Conservation (phyloP, 2,888 invertebrate genomes). For the Polydrusus tereticollis region DNA sequence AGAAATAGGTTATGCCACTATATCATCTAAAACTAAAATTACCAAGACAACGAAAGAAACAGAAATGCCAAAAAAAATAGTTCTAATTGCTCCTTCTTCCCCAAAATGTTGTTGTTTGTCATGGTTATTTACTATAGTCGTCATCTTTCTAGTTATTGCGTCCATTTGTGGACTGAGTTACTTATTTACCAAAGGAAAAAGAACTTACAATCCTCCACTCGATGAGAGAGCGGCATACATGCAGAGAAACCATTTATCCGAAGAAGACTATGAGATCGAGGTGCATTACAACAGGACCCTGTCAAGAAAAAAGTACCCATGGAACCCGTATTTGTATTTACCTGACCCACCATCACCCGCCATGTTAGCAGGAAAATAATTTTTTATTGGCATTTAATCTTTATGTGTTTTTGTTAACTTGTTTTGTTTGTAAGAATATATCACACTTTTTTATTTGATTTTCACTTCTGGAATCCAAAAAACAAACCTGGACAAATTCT, state of each 20-base stretch:
- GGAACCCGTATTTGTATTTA: slow-evolving; percentile 15
- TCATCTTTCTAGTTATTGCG: neutral
- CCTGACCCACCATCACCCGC: slow-evolving; percentile 9
- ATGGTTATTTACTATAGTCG: neutral
- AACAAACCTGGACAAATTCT: no score
- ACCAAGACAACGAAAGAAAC: neutral
- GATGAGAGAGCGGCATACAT: neutral
- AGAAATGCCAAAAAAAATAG: neutral
- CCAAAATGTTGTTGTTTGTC: no score
- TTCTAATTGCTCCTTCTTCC: neutral
- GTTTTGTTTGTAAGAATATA: no score
- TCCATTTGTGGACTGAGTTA: neutral
- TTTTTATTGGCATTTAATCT: neutral
- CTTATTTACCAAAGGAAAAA: slow-evolving; percentile 16
- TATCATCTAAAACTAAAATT: neutral
- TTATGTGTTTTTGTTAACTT: neutral
- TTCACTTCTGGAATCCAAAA: no score
- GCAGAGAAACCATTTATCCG: neutral
- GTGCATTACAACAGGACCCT: slow-evolving; percentile 13
- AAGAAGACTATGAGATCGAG: slow-evolving; percentile 23
- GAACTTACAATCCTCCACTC: neutral
- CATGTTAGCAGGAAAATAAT: neutral
- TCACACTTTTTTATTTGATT: no score
- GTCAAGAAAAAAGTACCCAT: slow-evolving; percentile 4
- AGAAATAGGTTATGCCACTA: neutral